Percentiles rank a stretch among this genome's conserved stretches.
phyloP scores from a whole-genome alignment of 2,797 vertebrate genomes.

The Aythya fuligula region DNA sequence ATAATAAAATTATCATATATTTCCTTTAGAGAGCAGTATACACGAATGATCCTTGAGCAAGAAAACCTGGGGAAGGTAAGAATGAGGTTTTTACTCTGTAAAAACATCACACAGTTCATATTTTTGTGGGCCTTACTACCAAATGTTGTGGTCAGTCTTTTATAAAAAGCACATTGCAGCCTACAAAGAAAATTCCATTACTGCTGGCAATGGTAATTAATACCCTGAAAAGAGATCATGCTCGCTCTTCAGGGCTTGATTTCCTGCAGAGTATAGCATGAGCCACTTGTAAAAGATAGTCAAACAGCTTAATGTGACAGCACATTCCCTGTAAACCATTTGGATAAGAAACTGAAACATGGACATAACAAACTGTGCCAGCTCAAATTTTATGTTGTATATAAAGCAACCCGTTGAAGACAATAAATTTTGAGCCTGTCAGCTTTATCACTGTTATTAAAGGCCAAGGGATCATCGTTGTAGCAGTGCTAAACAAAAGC shows the following conservation, averaged over 20 bases:
- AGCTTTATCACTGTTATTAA: constrained; percentile 45
- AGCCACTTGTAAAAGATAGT: constrained; percentile 43
- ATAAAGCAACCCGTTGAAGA: constrained; percentile 69
- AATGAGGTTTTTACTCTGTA: neutral
- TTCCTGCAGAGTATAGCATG: constrained; percentile 51
- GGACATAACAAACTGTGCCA: constrained; percentile 19
- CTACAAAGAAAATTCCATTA: constrained; percentile 54
- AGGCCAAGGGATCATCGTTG: constrained; percentile 39
- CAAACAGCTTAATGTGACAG: constrained; percentile 42
- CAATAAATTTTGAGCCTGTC: constrained; percentile 63
- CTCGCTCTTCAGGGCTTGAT: constrained; percentile 44
- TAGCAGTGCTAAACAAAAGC: constrained; percentile 10
- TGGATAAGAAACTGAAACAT: constrained; percentile 44
- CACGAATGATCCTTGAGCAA: constrained; percentile 93
- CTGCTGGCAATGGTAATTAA: constrained; percentile 59
- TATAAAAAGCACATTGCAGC: constrained; percentile 51
- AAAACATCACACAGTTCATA: neutral
- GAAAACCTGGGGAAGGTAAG: constrained; percentile 98
- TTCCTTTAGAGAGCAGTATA: constrained; percentile 90
- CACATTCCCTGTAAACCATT: constrained; percentile 69
- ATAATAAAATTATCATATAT: constrained; percentile 1
- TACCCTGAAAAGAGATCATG: constrained; percentile 57
- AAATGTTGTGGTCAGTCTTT: constrained; percentile 41
- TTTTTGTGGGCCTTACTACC: neutral
- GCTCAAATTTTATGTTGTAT: constrained; percentile 66